A percentile compares a stretch with the other conserved stretches of the same genome.
phyloP scores from a whole-genome alignment of 2,888 invertebrate species.

The Miltochrista miniata region DNA sequence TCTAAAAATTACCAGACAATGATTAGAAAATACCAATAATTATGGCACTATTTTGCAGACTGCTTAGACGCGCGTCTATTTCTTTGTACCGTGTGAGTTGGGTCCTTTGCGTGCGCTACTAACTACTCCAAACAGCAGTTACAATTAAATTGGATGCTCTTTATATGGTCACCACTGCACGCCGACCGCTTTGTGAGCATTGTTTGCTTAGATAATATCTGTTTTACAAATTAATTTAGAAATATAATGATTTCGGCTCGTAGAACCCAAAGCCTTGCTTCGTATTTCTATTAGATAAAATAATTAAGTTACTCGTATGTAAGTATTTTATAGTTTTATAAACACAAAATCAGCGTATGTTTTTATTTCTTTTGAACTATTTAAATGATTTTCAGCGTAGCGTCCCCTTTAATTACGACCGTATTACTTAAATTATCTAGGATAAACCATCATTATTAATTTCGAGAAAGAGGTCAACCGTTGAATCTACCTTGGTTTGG shows the following conservation, averaged over 20 bases:
- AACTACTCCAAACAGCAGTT: slow-evolving; percentile 41
- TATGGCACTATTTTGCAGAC: not conserved
- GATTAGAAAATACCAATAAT: too few relatives aligned
- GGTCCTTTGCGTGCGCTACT: slow-evolving; percentile 52
- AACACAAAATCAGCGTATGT: too few relatives aligned
- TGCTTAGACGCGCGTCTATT: slow-evolving; percentile 27
- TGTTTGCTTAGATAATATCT: slow-evolving; percentile 44
- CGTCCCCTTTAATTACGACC: not conserved
- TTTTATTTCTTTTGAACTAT: too few relatives aligned
- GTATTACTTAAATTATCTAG: too few relatives aligned
- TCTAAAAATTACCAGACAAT: too few relatives aligned
- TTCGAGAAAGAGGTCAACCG: too few relatives aligned
- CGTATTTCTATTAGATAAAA: not conserved
- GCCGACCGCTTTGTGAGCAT: slow-evolving; percentile 42
- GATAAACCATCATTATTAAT: too few relatives aligned
- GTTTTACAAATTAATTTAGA: slow-evolving; percentile 53
- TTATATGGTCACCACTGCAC: slow-evolving; percentile 46
- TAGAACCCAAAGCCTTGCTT: slow-evolving; percentile 9
- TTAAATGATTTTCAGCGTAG: too few relatives aligned
- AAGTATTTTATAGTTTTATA: too few relatives aligned
- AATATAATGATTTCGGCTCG: slow-evolving; percentile 32
- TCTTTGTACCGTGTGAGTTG: slow-evolving; percentile 20
- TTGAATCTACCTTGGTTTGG: too few relatives aligned
- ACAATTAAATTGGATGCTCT: slow-evolving; percentile 57
- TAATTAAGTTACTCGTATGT: not conserved